phyloP scores from a whole-genome alignment of 2,797 vertebrate genomes.

The Monodelphis domestica region DNA sequence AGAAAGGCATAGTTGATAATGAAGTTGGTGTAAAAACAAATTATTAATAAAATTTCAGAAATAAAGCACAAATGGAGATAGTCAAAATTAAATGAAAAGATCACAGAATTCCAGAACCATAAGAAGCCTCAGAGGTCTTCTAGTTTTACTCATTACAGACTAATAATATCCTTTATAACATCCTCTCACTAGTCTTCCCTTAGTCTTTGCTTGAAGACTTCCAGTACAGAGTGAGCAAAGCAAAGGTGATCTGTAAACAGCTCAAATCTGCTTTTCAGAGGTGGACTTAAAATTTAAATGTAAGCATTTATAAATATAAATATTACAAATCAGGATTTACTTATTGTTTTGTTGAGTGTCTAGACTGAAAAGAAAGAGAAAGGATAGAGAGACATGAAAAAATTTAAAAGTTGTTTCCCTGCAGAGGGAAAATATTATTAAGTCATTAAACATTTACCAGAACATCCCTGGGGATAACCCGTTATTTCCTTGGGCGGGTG shows the following conservation, averaged over 20 bases:
- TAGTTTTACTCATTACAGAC: background rate
- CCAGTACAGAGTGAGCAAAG: background rate
- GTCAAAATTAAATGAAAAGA: conserved; percentile 33
- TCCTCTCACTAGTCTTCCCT: background rate
- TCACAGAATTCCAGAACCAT: background rate
- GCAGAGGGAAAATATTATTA: no score
- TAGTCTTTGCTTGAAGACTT: background rate
- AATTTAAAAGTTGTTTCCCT: background rate
- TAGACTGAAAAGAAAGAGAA: background rate
- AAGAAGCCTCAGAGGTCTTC: background rate
- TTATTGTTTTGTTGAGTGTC: background rate
- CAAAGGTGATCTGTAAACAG: background rate
- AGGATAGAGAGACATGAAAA: no score
- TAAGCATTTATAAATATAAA: background rate
- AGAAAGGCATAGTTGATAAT: conserved; percentile 40
- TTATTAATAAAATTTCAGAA: background rate
- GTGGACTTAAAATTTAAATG: background rate
- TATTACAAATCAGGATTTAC: background rate
- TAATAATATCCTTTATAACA: background rate
- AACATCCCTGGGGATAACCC: background rate
- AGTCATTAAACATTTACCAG: background rate
- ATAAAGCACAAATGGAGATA: conserved; percentile 34
- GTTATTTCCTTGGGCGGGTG: background rate
- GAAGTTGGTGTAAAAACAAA: conserved; percentile 36
- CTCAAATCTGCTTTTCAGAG: background rate